Base-by-base conservation (phyloP, 2,888 invertebrate genomes). In the Rhagonycha lutea region DNA sequence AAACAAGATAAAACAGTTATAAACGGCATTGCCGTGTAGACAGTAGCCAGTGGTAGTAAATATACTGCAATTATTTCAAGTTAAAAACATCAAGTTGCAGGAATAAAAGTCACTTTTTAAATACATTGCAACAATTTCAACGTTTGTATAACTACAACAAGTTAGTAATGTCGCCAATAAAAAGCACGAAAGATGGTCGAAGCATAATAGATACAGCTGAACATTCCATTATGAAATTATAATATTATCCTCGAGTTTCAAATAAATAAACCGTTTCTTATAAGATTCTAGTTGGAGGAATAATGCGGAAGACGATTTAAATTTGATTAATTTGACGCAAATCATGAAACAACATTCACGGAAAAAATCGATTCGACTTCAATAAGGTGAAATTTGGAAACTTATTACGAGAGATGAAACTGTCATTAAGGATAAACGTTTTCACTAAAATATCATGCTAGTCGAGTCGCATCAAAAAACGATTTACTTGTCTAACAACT, bases 341-440 rank as follows among this genome's bases (percentile, higher is more conserved):
- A 26, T 28, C 24, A 68, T 68, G 68, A 26, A 47, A 28, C 14
- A 68, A 28, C 26, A 5, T 5, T 14, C 26, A 9, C n/a, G n/a
- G n/a, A 47, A 28, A 47, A 47, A 47, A n/a, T 47, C 72, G 74
- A 73, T 79, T 76, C 76, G 71, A 73, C 74, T 78, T 47, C 65
- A 69, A 74, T 69, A 75, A 73, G 78, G 78, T 76, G 76, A 79
- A 78, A 78, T 78, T 76, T 73, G 78, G 78, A 79, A 76, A 79
- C 72, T 73, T 75, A 79, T 78, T 70, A 70, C 62, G 28, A 72
- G 63, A 72, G 70, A 77, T 73, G 70, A 78, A 75, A 77, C 76
- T 70, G 62, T 68, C 73, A 75, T 78, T 77, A 76, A 69, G 74
- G 63, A 65, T 65, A 65, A 65, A 65, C 18, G 63, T 14, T 65